phyloP scores from a whole-genome alignment of 1,140 invertebrate species.

The Limonius californicus region DNA sequence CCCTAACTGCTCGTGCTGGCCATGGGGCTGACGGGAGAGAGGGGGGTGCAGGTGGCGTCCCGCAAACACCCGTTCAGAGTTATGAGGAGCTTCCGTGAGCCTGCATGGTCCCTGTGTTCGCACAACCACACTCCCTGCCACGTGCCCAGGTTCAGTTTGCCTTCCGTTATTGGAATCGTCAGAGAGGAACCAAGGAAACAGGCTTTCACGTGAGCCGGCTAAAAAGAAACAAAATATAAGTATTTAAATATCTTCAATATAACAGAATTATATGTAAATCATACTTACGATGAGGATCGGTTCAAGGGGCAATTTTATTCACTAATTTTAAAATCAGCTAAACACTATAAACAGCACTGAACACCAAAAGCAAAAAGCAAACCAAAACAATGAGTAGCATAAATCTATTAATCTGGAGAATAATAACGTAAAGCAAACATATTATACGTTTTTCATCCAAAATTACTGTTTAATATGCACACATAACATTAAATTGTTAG shows the following conservation, averaged over 20 bases:
- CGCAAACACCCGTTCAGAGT: constrained; percentile 86
- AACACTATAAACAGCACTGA: too few relatives aligned
- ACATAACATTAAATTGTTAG: too few relatives aligned
- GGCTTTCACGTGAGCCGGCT: constrained; percentile 97
- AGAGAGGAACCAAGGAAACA: constrained; percentile 93
- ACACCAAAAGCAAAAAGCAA: too few relatives aligned
- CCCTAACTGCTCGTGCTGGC: constrained; percentile 88
- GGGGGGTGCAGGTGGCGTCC: constrained; percentile 75
- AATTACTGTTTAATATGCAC: too few relatives aligned
- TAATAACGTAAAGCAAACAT: too few relatives aligned
- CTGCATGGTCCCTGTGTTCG: constrained; percentile 93
- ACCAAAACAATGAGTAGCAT: too few relatives aligned
- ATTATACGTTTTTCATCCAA: too few relatives aligned
- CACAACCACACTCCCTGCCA: constrained; percentile 98
- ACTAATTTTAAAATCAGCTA: too few relatives aligned
- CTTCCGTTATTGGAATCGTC: constrained; percentile 93
- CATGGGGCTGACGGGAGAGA: constrained; percentile 77
- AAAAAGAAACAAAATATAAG: constrained; percentile 42
- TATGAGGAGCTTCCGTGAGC: constrained; percentile 86
- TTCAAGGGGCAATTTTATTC: too few relatives aligned
- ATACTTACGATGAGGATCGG: too few relatives aligned
- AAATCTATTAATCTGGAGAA: too few relatives aligned
- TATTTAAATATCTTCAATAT: background rate
- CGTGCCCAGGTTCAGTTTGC: constrained; percentile 89
- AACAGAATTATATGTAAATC: too few relatives aligned